Evolutionary conservation across 2,797 vertebrate genomes (phyloP).

Genomic region (Phyllotis vaccarum): DNA sequence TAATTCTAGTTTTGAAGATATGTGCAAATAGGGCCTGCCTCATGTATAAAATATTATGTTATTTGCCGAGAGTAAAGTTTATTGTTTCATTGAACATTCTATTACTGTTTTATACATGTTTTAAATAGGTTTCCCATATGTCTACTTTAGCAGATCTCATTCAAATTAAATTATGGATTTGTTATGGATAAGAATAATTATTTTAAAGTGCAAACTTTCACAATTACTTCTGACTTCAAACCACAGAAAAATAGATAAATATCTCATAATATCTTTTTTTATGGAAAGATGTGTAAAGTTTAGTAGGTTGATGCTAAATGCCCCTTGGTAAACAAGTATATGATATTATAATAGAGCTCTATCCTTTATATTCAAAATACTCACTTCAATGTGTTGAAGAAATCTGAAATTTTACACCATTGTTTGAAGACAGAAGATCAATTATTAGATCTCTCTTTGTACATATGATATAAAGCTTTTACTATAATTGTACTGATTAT

Average conservation of each 20-base stretch:
- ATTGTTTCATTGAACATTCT: neutral
- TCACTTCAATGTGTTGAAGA: neutral
- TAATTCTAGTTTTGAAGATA: neutral
- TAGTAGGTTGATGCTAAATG: neutral
- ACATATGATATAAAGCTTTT: neutral
- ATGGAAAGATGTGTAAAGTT: neutral
- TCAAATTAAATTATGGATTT: neutral
- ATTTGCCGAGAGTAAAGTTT: neutral
- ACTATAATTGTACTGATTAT: neutral
- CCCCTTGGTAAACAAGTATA: neutral
- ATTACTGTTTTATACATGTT: neutral
- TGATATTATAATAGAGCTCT: neutral
- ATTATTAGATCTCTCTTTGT: neutral
- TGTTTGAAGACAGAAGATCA: neutral
- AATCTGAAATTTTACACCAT: neutral
- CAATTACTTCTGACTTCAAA: neutral
- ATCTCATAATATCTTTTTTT: neutral
- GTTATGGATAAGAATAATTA: neutral
- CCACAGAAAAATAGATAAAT: neutral
- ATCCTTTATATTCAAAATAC: neutral
- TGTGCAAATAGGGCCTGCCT: neutral
- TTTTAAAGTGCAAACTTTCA: neutral
- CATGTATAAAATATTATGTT: neutral
- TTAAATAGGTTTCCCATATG: neutral
- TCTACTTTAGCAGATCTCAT: neutral